Base-by-base conservation (phyloP, 1,140 invertebrate species). In the Drosophila willistoni region DNA sequence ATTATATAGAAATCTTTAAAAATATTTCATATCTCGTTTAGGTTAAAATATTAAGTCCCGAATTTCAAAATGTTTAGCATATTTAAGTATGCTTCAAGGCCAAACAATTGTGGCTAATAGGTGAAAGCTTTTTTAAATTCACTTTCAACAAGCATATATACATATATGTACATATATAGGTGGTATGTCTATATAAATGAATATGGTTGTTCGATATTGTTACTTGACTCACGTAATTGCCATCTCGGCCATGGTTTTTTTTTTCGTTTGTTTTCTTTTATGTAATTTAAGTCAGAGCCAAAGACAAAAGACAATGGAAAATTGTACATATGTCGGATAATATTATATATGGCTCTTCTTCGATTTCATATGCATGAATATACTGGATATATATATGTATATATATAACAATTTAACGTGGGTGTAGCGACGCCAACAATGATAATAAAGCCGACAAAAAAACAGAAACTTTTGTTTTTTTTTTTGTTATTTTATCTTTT, bases 271-370 rank as follows among this genome's bases (percentile, higher is more conserved):
- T 66, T 42, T 36, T 55, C 42, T 57, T 67, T 74, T 76, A 75
- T 75, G 73, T 75, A 75, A 75, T 75, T 51, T 73, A 65, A 75
- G 73, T 73, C 63, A 75, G 60, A 73, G 29, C 72, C 57, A 60
- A 17, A 61, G 64, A 75, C 73, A 74, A 75, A 68, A 75, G 73
- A 75, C 73, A 76, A 76, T 76, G 66, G 54, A 65, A 76, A 76
- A 76, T 73, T 76, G 56, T 60, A 22, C 7, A 36, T 12, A 19
- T 39, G 17, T 54, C 14, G 25, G 7, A 55, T 69, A 68, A 34
- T 34, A 57, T 56, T 61, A 22, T 68, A 60, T 29, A 68, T 44
- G 44, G 64, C 72, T 75, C 14, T 59, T 75, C 73, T 75, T 65
- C 72, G 57, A 56, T 75, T 75, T 75, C 72, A 65, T 36, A n/a